Conservation (phyloP, 1,140 invertebrate species). For the Cecropterus lyciades region DNA sequence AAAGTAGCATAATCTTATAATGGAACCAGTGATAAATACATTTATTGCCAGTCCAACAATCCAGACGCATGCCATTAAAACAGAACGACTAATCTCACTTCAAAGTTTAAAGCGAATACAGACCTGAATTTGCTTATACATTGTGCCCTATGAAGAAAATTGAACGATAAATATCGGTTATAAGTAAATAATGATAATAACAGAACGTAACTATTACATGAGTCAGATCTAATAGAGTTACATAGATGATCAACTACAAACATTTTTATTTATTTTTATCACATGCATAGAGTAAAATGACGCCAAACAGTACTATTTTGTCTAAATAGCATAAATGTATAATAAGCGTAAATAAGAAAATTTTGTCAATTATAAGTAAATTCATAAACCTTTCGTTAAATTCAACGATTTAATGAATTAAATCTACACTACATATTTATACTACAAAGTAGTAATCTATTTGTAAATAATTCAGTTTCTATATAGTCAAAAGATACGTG, state of each 20-base stretch:
- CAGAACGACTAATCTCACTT: conserved; percentile 58
- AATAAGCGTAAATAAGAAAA: too few relatives aligned
- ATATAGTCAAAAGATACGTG: too few relatives aligned
- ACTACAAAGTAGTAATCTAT: too few relatives aligned
- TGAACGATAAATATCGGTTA: conserved; percentile 61
- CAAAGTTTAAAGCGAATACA: conserved; percentile 69
- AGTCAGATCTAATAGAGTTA: background rate
- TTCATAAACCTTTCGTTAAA: too few relatives aligned
- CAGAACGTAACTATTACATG: background rate
- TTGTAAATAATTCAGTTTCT: too few relatives aligned
- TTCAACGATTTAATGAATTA: too few relatives aligned
- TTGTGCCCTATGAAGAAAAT: conserved; percentile 81
- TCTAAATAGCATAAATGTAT: too few relatives aligned
- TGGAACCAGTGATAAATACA: background rate
- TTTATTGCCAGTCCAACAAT: conserved; percentile 4
- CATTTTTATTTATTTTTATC: background rate
- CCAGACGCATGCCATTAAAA: conserved; percentile 37
- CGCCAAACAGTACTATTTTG: too few relatives aligned
- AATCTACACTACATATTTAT: too few relatives aligned
- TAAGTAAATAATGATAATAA: conserved; percentile 20
- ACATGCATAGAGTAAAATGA: too few relatives aligned
- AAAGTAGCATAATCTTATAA: background rate
- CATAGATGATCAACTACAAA: background rate
- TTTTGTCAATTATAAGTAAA: too few relatives aligned
- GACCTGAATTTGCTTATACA: conserved; percentile 85